A percentile compares a stretch with the other conserved stretches of the same genome.
Conservation (phyloP, 2,888 invertebrate genomes). For the Agriopis leucophaearia region DNA sequence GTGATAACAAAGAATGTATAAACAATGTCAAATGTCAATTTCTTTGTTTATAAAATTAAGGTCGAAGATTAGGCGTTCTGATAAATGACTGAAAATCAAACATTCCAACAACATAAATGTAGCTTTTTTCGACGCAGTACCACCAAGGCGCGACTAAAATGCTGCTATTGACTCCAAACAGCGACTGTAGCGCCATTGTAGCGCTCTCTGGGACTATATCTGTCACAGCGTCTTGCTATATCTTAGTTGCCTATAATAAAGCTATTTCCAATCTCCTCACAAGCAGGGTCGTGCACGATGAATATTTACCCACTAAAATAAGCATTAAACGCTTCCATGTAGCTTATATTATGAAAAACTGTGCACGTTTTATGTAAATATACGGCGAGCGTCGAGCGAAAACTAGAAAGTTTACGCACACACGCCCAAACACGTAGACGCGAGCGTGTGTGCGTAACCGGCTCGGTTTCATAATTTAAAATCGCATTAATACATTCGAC, state of each 20-base stretch:
- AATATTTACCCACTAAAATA: constrained; percentile 78
- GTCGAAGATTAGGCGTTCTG: not conserved
- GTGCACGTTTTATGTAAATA: constrained; percentile 86
- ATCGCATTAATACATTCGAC: constrained; percentile 56
- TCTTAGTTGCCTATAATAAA: constrained; percentile 58
- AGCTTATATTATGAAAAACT: constrained; percentile 84
- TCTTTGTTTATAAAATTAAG: constrained; percentile 5
- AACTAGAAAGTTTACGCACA: constrained; percentile 84
- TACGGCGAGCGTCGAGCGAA: constrained; percentile 79
- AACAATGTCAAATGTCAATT: constrained; percentile 6
- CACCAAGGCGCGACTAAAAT: constrained; percentile 47
- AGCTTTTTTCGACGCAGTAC: constrained; percentile 31
- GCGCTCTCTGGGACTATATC: constrained; percentile 29
- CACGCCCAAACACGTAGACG: constrained; percentile 56
- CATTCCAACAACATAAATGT: constrained; percentile 14
- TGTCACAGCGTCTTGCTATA: constrained; percentile 11
- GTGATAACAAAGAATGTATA: constrained; percentile 27
- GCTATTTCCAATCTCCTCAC: constrained; percentile 73
- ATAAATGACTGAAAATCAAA: constrained; percentile 23
- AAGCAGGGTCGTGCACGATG: constrained; percentile 65
- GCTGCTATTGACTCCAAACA: constrained; percentile 38
- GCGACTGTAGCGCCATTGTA: constrained; percentile 49
- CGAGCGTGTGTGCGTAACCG: constrained; percentile 58
- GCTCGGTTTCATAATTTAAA: constrained; percentile 75
- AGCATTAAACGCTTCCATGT: constrained; percentile 75